Base-by-base conservation (phyloP, 2,888 invertebrate genomes). In the Chrysina gloriosa region DNA sequence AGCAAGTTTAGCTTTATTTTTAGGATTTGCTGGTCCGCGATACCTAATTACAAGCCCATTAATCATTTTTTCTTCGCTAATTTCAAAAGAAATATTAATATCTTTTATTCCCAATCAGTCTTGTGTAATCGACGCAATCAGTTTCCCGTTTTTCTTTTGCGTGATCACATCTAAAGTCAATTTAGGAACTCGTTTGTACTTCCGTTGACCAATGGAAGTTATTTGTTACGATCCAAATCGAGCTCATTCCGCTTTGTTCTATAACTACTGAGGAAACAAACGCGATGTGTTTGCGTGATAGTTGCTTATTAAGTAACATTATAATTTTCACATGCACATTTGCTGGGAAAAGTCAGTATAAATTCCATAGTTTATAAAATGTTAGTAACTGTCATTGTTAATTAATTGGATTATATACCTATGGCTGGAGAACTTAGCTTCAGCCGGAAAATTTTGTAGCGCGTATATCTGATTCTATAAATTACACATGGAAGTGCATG, bases 91-190 rank as follows among this genome's bases (percentile, higher is more conserved):
- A 48, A 21, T 23, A 2, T 23, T 19, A 45, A 45, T 29, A 16
- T 6, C 6, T 14, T 29, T 11, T 27, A 29, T 29, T 25, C 23
- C 5, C 50, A n/a, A 39, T 39, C 11, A 11, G 27, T 52, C 56
- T 56, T 23, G 29, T 21, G 36, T 56, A 56, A 52, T 52, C 50
- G 31, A 52, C 29, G 27, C 14, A 52, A 52, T 52, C 50, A 52
- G 50, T 52, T 29, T 16, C 29, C 16, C 16, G 50, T 25, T 27
- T 52, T 52, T 19, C 29, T 52, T 52, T 29, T 52, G 50, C 50
- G 29, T 29, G 50, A 52, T 52, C 50, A 19, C 50, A 29, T 27
- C 50, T 16, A 29, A 52, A 56, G 36, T 56, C 56, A 56, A 56
- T 56, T 56, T 56, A 14, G 36, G 39, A 56, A 25, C 36, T 23